phyloP scores from a whole-genome alignment of 2,888 invertebrate genomes.

The Lobophora halterata region DNA sequence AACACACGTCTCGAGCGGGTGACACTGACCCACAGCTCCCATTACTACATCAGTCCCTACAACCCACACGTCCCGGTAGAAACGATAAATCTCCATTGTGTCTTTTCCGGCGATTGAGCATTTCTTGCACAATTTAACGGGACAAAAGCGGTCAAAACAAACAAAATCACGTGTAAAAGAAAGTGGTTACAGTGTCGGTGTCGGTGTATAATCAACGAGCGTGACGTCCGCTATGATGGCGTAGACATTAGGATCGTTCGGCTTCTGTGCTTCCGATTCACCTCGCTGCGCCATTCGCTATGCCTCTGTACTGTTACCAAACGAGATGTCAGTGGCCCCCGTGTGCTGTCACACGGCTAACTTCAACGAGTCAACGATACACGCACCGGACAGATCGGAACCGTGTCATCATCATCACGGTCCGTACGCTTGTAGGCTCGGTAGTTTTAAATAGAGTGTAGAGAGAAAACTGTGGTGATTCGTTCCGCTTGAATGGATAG shows the following conservation, averaged over 20 bases:
- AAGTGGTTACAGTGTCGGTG: conserved; percentile 63
- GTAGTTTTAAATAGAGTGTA: conserved; percentile 68
- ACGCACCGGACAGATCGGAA: conserved; percentile 23
- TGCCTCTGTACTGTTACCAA: conserved; percentile 50
- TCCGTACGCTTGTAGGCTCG: conserved; percentile 41
- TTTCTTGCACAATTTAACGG: conserved; percentile 3
- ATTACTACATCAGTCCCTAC: conserved; percentile 33
- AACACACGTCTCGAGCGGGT: conserved; percentile 62
- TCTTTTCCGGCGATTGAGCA: not conserved
- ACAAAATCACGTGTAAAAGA: conserved; percentile 70
- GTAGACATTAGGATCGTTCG: conserved; percentile 55
- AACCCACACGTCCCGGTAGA: conserved; percentile 25
- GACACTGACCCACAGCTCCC: conserved; percentile 62
- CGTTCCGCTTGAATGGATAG: conserved; percentile 75
- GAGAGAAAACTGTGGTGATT: conserved; percentile 68
- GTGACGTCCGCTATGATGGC: conserved; percentile 61
- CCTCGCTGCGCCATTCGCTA: conserved; percentile 57
- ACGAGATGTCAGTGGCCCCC: conserved; percentile 47
- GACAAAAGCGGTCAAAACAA: conserved; percentile 39
- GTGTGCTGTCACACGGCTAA: conserved; percentile 31
- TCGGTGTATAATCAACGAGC: conserved; percentile 53
- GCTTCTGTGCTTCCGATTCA: conserved; percentile 66
- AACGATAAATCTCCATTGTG: not conserved
- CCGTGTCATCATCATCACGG: conserved; percentile 36
- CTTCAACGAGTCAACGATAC: conserved; percentile 18